Evolutionary conservation across 2,113 vertebrate species (phyloP), one percentile per base, ranked within the genome.

Genomic region (Boulengeromyrus knoepffleri): DNA sequence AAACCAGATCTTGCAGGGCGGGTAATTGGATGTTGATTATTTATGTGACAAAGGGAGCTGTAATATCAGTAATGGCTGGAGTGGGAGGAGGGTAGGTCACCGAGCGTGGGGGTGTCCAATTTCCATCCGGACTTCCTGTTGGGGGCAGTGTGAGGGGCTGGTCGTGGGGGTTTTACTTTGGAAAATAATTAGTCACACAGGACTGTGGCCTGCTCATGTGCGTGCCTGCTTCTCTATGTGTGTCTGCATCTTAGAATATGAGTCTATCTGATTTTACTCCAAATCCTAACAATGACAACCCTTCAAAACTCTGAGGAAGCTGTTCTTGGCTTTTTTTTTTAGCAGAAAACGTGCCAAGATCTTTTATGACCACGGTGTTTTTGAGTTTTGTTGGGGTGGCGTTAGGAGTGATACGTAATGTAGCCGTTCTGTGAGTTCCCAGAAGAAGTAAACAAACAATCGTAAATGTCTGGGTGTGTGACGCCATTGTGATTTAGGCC

Each of bases 21-120:
- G 94, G 95, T 96, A 96, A 96, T 96, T 96, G 96, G 95, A 96
- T 94, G 93, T 96, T 93, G 89, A 95, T 95, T 96, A 96, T 96
- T 96, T 96, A 96, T 96, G 96, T 96, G 95, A 95, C 95, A 93
- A 95, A 94, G 93, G 95, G 95, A 96, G 95, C 95, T 95, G 94
- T 93, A 95, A 95, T 92, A 96, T 96, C 96, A 95, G 96, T 96
- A 96, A 95, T 92, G 92, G 94, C 91, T 92, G 91, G 91, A 92
- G 91, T 91, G 89, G 91, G 92, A 92, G 94, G 91, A 94, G 94
- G 92, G 91, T 87, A 93, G 93, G 91, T 91, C 91, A 94, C 94
- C 95, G 91, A 93, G 91, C 92, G 89, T 93, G 93, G 93, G 93
- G 92, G 94, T 92, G 95, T 95, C 93, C 91, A 86, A 92, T 93